Evolutionary conservation across 2,888 invertebrate genomes (phyloP).

Genomic region (Luperina testacea): DNA sequence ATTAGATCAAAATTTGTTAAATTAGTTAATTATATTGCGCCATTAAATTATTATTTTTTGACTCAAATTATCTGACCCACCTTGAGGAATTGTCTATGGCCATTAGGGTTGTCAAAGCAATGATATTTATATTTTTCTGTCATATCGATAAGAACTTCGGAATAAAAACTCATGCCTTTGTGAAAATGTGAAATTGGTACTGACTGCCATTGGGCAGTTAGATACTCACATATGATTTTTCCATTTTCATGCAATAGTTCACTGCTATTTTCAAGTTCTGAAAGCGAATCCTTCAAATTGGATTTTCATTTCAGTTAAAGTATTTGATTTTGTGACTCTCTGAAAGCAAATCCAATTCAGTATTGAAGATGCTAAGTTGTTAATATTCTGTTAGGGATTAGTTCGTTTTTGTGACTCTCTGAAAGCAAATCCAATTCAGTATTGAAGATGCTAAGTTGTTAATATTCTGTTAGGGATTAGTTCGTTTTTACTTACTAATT

Average conservation of each 20-base stretch:
- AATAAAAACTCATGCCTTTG: not conserved
- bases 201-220: not conserved
- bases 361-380: not conserved
- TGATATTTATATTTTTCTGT: not conserved
- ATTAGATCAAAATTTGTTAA: slow-evolving; percentile 16
- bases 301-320: not conserved
- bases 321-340: not conserved
- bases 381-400: not conserved
- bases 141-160: not conserved
- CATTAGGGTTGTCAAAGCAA: slow-evolving; percentile 1
- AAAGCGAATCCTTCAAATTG: not conserved
- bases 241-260: not conserved
- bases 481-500: no score
- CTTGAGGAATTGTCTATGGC: slow-evolving; percentile 29
- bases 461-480: no score
- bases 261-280: not conserved
- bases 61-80: slow-evolving; percentile 23
- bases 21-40: slow-evolving; percentile 35
- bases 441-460: not conserved
- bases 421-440: not conserved
- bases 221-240: not conserved
- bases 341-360: not conserved
- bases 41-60: slow-evolving; percentile 43
- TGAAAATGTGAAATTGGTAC: not conserved
- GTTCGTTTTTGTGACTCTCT: not conserved